A percentile compares a stretch with the other conserved stretches of the same genome.
These are phyloP conservation scores for Pocota personata DNA, from an alignment of 2,888 invertebrate genomes.

Conservation along the genomic window DNA sequence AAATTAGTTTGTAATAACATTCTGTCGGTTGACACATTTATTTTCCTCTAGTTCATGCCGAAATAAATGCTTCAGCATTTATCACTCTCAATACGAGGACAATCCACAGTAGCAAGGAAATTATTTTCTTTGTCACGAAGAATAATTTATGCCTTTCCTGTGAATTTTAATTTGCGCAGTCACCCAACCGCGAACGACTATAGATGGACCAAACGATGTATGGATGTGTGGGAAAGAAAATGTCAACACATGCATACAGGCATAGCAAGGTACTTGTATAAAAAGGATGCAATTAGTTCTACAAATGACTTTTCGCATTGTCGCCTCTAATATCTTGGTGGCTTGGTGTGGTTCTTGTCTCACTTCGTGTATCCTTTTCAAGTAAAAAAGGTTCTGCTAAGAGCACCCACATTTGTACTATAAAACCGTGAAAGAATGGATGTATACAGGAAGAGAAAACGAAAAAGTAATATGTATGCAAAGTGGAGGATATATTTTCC, in stretches of 20 bases:
- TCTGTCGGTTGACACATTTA: background rate
- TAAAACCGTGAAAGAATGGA: background rate
- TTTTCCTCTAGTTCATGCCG: background rate
- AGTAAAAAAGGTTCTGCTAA: background rate
- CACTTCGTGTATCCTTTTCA: background rate
- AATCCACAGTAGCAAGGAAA: background rate
- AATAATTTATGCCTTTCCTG: slow-evolving; percentile 38
- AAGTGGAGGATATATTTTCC: slow-evolving; percentile 13
- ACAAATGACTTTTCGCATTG: slow-evolving; percentile 49
- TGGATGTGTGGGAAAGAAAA: background rate
- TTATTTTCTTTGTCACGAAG: slow-evolving; percentile 15
- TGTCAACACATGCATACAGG: background rate
- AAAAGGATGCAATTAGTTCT: slow-evolving; percentile 56
- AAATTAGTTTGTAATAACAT: slow-evolving; percentile 27
- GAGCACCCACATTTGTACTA: background rate
- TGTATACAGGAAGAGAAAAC: background rate
- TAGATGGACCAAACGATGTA: background rate
- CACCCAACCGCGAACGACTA: slow-evolving; percentile 4
- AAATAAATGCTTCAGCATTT: slow-evolving; percentile 7
- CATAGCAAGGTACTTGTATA: slow-evolving; percentile 10
- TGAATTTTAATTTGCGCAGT: slow-evolving; percentile 42
- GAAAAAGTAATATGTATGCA: slow-evolving; percentile 26
- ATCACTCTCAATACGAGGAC: background rate
- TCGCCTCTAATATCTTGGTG: slow-evolving; percentile 30
- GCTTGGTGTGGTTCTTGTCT: background rate